Conservation (phyloP, 2,888 invertebrate genomes). For the Lumbricus terrestris region DNA sequence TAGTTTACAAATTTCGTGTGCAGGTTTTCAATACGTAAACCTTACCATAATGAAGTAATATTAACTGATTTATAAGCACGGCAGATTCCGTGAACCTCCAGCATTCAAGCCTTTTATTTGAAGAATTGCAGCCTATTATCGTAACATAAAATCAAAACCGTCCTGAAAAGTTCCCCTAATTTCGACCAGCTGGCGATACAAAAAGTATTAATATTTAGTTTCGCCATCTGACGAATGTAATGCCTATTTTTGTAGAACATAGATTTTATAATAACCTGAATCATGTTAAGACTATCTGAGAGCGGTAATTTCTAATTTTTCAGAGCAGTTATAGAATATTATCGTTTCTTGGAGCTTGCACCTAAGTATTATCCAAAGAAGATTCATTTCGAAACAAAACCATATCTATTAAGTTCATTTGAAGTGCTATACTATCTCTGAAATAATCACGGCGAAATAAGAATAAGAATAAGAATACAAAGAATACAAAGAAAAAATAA, state of each 20-base stretch:
- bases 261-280: no score
- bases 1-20: neutral
- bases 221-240: neutral
- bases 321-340: no score
- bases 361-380: neutral
- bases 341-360: neutral
- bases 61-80: neutral
- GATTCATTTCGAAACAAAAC: neutral
- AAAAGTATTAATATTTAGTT: neutral
- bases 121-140: neutral
- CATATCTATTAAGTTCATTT: neutral
- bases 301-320: no score
- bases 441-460: no score
- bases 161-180: no score
- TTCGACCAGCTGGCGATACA: neutral
- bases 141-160: no score
- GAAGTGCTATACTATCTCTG: no score
- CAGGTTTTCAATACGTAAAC: neutral
- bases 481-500: no score
- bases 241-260: no score
- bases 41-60: neutral
- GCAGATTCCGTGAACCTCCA: neutral
- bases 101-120: neutral
- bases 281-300: no score
- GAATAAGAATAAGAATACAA: no score